These are phyloP conservation scores for Drosophila nigricruria DNA, from an alignment of 2,888 invertebrate species.

Conservation along the genomic window DNA sequence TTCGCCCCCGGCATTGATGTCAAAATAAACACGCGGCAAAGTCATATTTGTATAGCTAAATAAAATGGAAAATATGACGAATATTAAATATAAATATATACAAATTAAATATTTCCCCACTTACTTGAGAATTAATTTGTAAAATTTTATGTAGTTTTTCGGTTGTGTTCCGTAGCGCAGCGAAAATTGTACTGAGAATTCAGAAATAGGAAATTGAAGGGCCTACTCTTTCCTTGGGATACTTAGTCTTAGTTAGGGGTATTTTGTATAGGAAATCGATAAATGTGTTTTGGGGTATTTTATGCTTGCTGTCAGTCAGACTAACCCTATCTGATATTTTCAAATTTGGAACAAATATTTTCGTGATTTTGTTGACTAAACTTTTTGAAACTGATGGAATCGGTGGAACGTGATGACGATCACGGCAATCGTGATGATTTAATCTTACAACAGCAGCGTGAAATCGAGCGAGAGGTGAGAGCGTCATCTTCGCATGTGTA, in stretches of 20 bases:
- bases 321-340: constrained; percentile 1
- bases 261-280: not conserved
- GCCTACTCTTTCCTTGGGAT: not conserved
- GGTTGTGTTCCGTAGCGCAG: not conserved
- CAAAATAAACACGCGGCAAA: constrained; percentile 53
- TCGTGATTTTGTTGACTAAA: not conserved
- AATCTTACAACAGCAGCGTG: constrained; percentile 96
- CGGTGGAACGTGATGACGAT: constrained; percentile 63
- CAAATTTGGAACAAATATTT: constrained; percentile 30
- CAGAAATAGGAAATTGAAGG: not conserved
- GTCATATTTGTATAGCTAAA: constrained; percentile 16
- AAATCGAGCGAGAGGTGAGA: constrained; percentile 96
- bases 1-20: constrained; percentile 43
- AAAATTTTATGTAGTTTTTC: not conserved
- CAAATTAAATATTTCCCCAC: not conserved
- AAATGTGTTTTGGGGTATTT: constrained; percentile 1
- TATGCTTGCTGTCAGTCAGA: constrained; percentile 15
- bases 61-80: not conserved
- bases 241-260: not conserved
- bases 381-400: constrained; percentile 64
- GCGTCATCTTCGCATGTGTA: not conserved
- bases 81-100: not conserved
- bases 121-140: not conserved
- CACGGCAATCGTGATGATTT: constrained; percentile 88
- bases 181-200: not conserved